phyloP scores from a whole-genome alignment of 2,888 invertebrate genomes.

The Cynaeus angustus region DNA sequence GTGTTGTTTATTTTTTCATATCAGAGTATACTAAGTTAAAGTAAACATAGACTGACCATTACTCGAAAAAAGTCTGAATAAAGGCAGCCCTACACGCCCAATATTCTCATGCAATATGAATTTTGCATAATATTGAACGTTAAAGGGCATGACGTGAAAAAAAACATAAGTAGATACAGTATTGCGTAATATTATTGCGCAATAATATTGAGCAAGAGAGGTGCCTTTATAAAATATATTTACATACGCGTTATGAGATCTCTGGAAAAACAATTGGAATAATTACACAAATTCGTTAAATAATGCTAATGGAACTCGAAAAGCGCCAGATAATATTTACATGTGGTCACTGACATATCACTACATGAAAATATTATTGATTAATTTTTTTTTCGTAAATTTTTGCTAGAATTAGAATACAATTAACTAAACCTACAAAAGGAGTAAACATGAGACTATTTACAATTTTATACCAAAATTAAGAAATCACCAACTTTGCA shows the following conservation, averaged over 20 bases:
- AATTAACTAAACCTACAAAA: constrained; percentile 44
- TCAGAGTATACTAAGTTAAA: constrained; percentile 68
- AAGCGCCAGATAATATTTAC: constrained; percentile 50
- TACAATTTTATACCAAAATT: constrained; percentile 36
- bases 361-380: constrained; percentile 43
- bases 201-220: constrained; percentile 53
- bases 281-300: constrained; percentile 61
- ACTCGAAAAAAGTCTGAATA: constrained; percentile 63
- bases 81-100: constrained; percentile 53
- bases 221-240: constrained; percentile 58
- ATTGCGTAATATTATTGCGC: constrained; percentile 48
- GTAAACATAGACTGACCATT: constrained; percentile 70
- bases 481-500: constrained; percentile 52
- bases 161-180: constrained; percentile 38
- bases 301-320: constrained; percentile 47
- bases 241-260: constrained; percentile 66
- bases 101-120: constrained; percentile 51
- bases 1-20: constrained; percentile 68
- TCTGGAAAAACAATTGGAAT: constrained; percentile 66
- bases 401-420: constrained; percentile 45
- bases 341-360: constrained; percentile 47
- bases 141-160: constrained; percentile 51
- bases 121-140: constrained; percentile 50
- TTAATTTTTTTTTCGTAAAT: constrained; percentile 35
- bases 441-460: constrained; percentile 43